These are phyloP conservation scores for Glyptemys insculpta DNA, from an alignment of 2,797 vertebrate species.

Conservation along the genomic window DNA sequence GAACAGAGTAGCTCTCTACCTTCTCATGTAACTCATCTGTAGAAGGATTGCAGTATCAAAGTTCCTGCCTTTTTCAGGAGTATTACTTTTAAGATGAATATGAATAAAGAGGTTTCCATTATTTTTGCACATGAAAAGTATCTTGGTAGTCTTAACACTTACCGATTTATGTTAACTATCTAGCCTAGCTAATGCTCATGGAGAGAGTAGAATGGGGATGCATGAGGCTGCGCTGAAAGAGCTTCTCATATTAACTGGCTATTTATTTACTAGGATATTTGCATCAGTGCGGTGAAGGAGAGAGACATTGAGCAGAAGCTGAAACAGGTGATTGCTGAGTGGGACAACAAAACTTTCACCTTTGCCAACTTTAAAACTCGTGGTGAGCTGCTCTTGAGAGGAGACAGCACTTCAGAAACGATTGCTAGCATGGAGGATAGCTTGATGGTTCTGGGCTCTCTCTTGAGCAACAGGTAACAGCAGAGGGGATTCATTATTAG, in stretches of 20 bases:
- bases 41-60: neutral
- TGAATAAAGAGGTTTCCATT: neutral
- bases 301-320: constrained; percentile 96
- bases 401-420: constrained; percentile 92
- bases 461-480: constrained; percentile 94
- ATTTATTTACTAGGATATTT: constrained; percentile 89
- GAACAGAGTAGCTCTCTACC: neutral
- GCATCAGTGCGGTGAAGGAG: constrained; percentile 95
- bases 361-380: constrained; percentile 94
- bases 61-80: neutral
- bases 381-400: constrained; percentile 93
- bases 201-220: neutral
- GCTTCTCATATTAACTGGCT: neutral
- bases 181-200: neutral
- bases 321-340: constrained; percentile 94
- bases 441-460: constrained; percentile 93
- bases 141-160: neutral
- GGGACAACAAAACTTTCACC: constrained; percentile 91
- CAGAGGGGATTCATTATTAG: neutral
- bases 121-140: neutral
- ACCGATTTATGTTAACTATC: neutral
- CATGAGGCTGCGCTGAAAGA: neutral
- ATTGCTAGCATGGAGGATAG: constrained; percentile 95
- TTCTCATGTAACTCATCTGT: neutral
- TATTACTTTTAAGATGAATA: neutral